phyloP scores from a whole-genome alignment of 2,888 invertebrate genomes.

The Plagodis dolabraria region DNA sequence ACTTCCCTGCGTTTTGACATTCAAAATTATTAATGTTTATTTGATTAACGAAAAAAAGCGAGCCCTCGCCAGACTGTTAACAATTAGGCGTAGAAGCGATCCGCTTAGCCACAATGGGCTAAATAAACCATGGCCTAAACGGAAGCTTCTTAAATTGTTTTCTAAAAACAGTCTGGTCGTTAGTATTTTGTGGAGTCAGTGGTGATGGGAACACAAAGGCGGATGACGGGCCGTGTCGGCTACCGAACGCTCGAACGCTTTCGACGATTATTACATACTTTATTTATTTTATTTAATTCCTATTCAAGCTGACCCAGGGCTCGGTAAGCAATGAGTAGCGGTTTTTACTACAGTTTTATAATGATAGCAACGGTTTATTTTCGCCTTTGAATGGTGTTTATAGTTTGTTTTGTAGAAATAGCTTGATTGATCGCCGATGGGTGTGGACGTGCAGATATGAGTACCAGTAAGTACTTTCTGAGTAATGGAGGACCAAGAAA shows the following conservation, averaged over 20 bases:
- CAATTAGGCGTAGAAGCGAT: slow-evolving; percentile 74
- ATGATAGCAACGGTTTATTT: slow-evolving; percentile 40
- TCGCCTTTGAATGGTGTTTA: slow-evolving; percentile 33
- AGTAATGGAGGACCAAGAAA: neutral
- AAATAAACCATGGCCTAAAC: slow-evolving; percentile 72
- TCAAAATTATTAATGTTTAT: slow-evolving; percentile 70
- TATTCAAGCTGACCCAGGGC: slow-evolving; percentile 27
- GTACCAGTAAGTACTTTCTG: neutral
- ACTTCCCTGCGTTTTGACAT: slow-evolving; percentile 49
- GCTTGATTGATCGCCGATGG: slow-evolving; percentile 10
- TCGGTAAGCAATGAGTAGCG: slow-evolving; percentile 44
- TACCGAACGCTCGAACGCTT: slow-evolving; percentile 40
- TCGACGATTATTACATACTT: slow-evolving; percentile 28
- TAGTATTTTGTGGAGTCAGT: slow-evolving; percentile 60
- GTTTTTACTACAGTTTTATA: slow-evolving; percentile 37
- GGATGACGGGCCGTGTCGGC: slow-evolving; percentile 42
- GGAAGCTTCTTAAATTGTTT: slow-evolving; percentile 82
- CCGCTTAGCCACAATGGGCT: slow-evolving; percentile 72
- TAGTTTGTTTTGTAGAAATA: slow-evolving; percentile 30
- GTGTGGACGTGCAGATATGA: neutral
- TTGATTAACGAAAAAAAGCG: slow-evolving; percentile 58
- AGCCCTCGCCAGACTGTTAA: slow-evolving; percentile 33
- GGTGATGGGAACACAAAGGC: slow-evolving; percentile 59
- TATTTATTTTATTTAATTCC: slow-evolving; percentile 37
- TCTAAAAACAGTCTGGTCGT: slow-evolving; percentile 77